Evolutionary conservation across 2,797 vertebrate species (phyloP), one percentile per base, ranked within the genome.

Genomic region (Malacoraja senta): DNA sequence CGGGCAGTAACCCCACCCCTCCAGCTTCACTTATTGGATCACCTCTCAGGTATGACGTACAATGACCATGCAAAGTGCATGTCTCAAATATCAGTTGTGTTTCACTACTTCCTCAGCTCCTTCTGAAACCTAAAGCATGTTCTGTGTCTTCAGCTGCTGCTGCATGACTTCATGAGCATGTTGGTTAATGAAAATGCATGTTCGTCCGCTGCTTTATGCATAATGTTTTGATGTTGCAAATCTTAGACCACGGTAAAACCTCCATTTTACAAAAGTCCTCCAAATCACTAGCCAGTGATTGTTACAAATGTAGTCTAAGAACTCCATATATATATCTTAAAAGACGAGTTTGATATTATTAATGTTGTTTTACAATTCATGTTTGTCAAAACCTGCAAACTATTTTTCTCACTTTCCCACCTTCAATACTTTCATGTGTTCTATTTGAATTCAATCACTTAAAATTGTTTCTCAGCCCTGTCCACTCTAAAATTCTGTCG

Each of bases 1-100:
- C 99, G 94, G 99, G 99, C 96, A 99, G 98, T 97, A 99, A 99
- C 97, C 98, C 99, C 95, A 98, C 98, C 95, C 99, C 99, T 95
- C 98, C 98, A 95, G 96, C 98, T 95, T 99, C 99, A 95, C 98
- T 99, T 97, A 98, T 99, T 96, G 99, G 99, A 97, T 98, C 99
- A 95, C 98, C 99, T 95, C 98, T 99, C 97, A 99, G 99, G 99
- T 99, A 99, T 93, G 96, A 95, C 96, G 95, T 96, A 96, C 94
- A 94, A 96, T 95, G 95, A 96, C 96, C 96, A 63, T 96, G 95
- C 94, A 96, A 95, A 95, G 95, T 97, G 96, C 96, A 95, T 96
- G 96, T 95, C 94, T 74, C 63, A n/a, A 71, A 44, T 72, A 26
- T 72, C 12, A n/a, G 4, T 63, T 74, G 44, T 8, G 44, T 68